Conservation (phyloP, 2,113 vertebrate species). For the Poeciliopsis turrubarensis region DNA sequence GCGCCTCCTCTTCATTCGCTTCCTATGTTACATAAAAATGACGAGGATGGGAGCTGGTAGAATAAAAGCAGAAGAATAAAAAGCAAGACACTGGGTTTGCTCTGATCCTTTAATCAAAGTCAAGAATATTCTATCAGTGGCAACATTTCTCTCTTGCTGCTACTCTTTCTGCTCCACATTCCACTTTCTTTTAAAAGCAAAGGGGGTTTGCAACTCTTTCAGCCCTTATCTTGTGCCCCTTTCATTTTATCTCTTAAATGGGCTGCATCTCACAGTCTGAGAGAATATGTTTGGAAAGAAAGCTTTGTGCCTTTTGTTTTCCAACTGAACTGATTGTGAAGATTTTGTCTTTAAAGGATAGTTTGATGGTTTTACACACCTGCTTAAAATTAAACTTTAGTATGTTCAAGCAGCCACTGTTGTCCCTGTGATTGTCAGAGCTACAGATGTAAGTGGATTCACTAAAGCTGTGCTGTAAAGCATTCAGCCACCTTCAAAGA, state of each 20-base stretch:
- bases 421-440: background rate
- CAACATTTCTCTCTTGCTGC: slow-evolving; percentile 31
- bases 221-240: slow-evolving; percentile 9
- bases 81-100: slow-evolving; percentile 12
- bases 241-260: slow-evolving; percentile 41
- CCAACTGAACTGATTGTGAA: background rate
- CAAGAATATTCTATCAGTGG: slow-evolving; percentile 51
- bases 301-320: background rate
- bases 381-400: background rate
- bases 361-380: background rate
- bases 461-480: background rate
- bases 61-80: slow-evolving; percentile 28
- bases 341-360: background rate
- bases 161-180: slow-evolving; percentile 52
- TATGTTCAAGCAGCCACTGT: background rate
- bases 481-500: slow-evolving; percentile 5
- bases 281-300: slow-evolving; percentile 15
- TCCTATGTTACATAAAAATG: slow-evolving; percentile 16
- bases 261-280: slow-evolving; percentile 14
- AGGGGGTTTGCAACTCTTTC: slow-evolving; percentile 40
- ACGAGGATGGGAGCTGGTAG: slow-evolving; percentile 5
- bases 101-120: slow-evolving; percentile 63
- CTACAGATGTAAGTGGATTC: background rate
- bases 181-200: slow-evolving; percentile 27
- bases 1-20: slow-evolving; percentile 25